These are phyloP conservation scores for Garra rufa DNA, from an alignment of 2,113 vertebrate species.

Conservation along the genomic window DNA sequence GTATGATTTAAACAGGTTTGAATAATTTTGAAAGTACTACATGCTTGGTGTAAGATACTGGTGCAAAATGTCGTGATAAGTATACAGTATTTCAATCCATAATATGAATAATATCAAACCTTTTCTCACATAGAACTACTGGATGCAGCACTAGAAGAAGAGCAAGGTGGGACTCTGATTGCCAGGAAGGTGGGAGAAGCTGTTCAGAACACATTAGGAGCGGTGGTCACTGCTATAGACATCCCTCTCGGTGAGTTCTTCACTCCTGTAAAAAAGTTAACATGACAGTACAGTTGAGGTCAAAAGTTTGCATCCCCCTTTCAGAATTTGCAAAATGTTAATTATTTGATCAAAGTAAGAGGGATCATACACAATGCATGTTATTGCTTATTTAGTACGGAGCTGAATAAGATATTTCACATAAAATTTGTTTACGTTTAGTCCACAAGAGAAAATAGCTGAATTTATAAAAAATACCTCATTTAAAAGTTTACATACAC, in stretches of 20 bases:
- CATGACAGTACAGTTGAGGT: no score
- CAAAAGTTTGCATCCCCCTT: no score
- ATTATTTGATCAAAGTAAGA: no score
- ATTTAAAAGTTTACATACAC: no score
- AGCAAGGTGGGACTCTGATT: constrained; percentile 92
- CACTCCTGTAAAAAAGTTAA: neutral
- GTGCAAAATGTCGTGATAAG: neutral
- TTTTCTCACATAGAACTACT: constrained; percentile 77
- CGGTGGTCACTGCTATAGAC: constrained; percentile 95
- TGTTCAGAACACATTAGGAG: constrained; percentile 95
- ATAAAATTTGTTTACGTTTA: no score
- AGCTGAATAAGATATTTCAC: no score
- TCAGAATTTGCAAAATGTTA: no score
- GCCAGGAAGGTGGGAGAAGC: constrained; percentile 96
- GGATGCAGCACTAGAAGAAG: constrained; percentile 85
- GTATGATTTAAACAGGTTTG: neutral
- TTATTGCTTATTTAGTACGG: no score
- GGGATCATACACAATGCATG: no score
- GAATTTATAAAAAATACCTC: no score
- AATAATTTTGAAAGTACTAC: neutral
- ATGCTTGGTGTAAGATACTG: neutral
- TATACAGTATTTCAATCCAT: neutral
- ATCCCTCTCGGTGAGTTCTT: constrained; percentile 89
- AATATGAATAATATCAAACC: neutral
- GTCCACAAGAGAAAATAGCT: no score